phyloP scores from a whole-genome alignment of 2,888 invertebrate genomes.

The Papilio gigon region DNA sequence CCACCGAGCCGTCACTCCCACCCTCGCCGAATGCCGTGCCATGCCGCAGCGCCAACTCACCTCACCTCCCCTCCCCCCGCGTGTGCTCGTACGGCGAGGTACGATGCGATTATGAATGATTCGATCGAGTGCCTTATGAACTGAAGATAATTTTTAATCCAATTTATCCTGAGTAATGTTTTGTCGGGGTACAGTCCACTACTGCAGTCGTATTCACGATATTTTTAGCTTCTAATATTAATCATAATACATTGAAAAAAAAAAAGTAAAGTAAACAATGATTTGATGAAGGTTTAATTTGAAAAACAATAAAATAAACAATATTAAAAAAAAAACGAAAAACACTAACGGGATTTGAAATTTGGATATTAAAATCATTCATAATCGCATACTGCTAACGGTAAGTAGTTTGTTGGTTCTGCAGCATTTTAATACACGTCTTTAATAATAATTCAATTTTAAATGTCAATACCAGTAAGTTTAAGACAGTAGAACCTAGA shows the following conservation, averaged over 20 bases:
- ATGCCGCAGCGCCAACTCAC: slow-evolving; percentile 57
- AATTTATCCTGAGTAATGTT: neutral
- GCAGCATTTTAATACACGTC: slow-evolving; percentile 37
- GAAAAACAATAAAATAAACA: slow-evolving; percentile 13
- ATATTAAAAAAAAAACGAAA: slow-evolving; percentile 7
- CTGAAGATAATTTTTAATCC: neutral
- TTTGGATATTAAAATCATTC: slow-evolving; percentile 34
- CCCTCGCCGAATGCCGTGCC: slow-evolving; percentile 53
- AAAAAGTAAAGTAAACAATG: neutral
- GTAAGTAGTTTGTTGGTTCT: slow-evolving; percentile 40
- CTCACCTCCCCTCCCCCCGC: too few species aligned
- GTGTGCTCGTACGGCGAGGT: slow-evolving; percentile 7
- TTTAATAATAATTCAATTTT: slow-evolving; percentile 23
- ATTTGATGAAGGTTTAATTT: neutral
- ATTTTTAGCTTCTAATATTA: neutral
- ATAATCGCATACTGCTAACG: slow-evolving; percentile 40
- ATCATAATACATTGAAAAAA: neutral
- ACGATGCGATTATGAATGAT: slow-evolving; percentile 42
- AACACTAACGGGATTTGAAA: neutral
- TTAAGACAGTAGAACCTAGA: slow-evolving; percentile 41
- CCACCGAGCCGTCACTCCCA: slow-evolving; percentile 77
- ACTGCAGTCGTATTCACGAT: neutral
- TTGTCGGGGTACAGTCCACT: neutral
- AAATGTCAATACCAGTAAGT: slow-evolving; percentile 21
- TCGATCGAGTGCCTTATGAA: neutral